Evolutionary conservation across 1,140 invertebrate genomes (phyloP).

Genomic region (Subanguina moxae): DNA sequence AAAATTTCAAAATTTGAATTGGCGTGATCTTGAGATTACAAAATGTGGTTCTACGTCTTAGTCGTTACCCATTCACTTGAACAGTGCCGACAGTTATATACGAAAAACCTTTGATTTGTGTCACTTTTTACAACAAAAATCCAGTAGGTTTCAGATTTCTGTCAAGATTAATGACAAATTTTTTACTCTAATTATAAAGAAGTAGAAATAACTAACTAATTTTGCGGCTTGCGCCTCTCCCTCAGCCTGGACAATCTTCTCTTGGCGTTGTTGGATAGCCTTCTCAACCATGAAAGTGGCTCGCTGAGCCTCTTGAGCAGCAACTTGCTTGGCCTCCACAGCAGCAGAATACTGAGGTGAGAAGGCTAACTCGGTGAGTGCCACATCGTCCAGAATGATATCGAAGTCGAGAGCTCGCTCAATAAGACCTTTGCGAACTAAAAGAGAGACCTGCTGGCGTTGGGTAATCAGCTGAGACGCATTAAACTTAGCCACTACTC

Average conservation of each 20-base stretch:
- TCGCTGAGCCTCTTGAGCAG: constrained; percentile 95
- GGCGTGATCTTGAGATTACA: no score
- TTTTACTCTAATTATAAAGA: neutral
- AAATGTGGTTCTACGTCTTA: constrained; percentile 1
- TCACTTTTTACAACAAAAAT: constrained; percentile 15
- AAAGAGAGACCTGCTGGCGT: constrained; percentile 80
- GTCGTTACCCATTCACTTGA: neutral
- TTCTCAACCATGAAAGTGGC: constrained; percentile 96
- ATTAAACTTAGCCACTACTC: constrained; percentile 99
- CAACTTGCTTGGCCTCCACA: constrained; percentile 93
- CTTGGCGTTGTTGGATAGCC: constrained; percentile 93
- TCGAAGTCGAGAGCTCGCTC: constrained; percentile 97
- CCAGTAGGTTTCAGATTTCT: neutral
- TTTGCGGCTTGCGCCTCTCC: constrained; percentile 94
- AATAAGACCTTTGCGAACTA: constrained; percentile 86
- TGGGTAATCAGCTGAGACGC: constrained; percentile 98
- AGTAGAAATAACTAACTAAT: constrained; percentile 53
- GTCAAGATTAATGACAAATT: constrained; percentile 16
- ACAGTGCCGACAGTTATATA: neutral
- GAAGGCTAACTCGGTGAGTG: constrained; percentile 95
- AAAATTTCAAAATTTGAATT: no score
- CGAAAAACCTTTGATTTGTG: constrained; percentile 1
- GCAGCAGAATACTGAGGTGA: constrained; percentile 99
- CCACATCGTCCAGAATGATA: constrained; percentile 98
- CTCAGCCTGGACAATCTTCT: constrained; percentile 99